phyloP scores from a whole-genome alignment of 2,797 vertebrate species.

The Heterohyrax brucei region DNA sequence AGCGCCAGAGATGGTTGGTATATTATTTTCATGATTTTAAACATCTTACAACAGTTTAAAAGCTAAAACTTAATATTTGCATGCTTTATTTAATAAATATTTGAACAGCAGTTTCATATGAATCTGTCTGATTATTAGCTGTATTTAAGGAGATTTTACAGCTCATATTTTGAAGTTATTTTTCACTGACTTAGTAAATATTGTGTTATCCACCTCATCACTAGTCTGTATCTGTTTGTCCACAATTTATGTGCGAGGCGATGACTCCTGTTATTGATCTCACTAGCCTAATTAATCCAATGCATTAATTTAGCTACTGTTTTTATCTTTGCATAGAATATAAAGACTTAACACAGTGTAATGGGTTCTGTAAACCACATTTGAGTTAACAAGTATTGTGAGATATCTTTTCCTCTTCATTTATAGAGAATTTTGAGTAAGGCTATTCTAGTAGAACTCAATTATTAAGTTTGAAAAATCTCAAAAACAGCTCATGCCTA shows the following conservation, averaged over 20 bases:
- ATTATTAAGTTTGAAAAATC: constrained; percentile 34
- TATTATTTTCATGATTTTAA: constrained; percentile 80
- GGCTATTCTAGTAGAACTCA: neutral
- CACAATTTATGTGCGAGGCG: constrained; percentile 22
- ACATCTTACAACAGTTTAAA: constrained; percentile 29
- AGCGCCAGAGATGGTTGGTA: constrained; percentile 99
- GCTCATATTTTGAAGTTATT: neutral
- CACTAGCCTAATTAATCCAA: constrained; percentile 48
- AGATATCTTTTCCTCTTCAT: constrained; percentile 35
- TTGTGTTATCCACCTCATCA: neutral
- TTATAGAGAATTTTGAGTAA: neutral
- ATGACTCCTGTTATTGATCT: constrained; percentile 53
- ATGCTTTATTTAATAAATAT: constrained; percentile 66
- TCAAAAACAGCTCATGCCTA: neutral
- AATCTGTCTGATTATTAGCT: constrained; percentile 34
- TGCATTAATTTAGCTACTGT: neutral
- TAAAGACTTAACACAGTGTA: constrained; percentile 21
- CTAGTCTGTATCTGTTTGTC: constrained; percentile 33
- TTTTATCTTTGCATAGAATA: constrained; percentile 30
- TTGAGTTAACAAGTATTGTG: neutral
- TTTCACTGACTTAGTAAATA: neutral
- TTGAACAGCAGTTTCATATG: constrained; percentile 38
- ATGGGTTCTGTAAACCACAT: neutral
- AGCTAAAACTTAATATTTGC: constrained; percentile 71
- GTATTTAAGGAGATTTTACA: constrained; percentile 24